Evolutionary conservation across 2,888 invertebrate genomes (phyloP).

Genomic region (Drosophila dives): DNA sequence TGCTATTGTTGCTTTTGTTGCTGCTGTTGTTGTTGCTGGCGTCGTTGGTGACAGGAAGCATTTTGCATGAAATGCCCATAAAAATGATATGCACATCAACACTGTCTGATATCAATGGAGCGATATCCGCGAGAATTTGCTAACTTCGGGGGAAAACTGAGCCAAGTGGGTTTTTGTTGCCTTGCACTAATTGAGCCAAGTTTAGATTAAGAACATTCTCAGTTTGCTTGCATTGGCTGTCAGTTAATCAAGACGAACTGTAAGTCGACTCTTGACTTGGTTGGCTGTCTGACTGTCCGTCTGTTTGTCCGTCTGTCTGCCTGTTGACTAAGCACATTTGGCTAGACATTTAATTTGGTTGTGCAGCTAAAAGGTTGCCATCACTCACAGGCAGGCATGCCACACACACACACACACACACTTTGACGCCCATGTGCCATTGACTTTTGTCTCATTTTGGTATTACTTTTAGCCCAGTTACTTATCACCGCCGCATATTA

Average conservation of each 20-base stretch:
- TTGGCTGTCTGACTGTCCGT: background rate
- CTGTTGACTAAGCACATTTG: constrained; percentile 49
- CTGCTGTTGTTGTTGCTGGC: constrained; percentile 12
- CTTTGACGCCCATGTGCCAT: constrained; percentile 35
- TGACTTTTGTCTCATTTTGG: constrained; percentile 57
- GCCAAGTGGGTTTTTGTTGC: constrained; percentile 13
- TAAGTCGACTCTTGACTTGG: constrained; percentile 8
- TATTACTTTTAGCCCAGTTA: constrained; percentile 16
- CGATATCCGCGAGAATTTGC: constrained; percentile 63
- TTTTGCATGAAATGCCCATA: constrained; percentile 82
- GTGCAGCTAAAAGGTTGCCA: constrained; percentile 74
- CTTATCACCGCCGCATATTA: constrained; percentile 41
- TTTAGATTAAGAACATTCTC: constrained; percentile 28
- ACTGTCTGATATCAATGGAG: constrained; percentile 63
- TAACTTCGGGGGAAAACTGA: constrained; percentile 33
- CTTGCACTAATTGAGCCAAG: constrained; percentile 49
- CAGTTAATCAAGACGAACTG: constrained; percentile 56
- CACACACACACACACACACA: constrained; percentile 14
- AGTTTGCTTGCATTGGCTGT: constrained; percentile 22
- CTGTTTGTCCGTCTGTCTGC: background rate
- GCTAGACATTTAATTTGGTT: constrained; percentile 70
- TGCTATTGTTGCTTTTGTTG: constrained; percentile 22
- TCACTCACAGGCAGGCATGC: constrained; percentile 58
- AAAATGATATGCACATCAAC: constrained; percentile 80
- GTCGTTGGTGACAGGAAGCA: constrained; percentile 63